Evolutionary conservation across 30 jellyfish, hydroid and myxozoan genomes (phyloP), one percentile per base, ranked within the genome.

Genomic region (Sanderia malayensis): DNA sequence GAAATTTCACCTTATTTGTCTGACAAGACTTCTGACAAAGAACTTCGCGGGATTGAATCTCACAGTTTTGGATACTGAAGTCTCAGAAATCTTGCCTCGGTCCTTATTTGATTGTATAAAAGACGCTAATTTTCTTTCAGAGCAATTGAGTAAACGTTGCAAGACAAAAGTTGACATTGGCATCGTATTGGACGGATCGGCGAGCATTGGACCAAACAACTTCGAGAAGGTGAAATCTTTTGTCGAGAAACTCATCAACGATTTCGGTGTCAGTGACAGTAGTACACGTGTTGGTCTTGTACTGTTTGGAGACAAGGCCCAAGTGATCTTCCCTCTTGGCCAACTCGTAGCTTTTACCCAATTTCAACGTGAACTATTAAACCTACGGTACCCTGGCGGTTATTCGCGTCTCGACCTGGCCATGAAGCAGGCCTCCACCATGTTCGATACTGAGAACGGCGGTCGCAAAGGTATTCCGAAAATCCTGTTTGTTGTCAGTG

Each of bases 151-250:
- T 26, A 68, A 82, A 20, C 52, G 62, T 33, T 63, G 85, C 74
- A 70, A 52, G 47, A 62, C 46, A 11, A 61, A 46, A 61, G 66
- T 76, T 15, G 90, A 84, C 59, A 45, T 84, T 44, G 90, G 86
- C 30, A 74, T 74, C 26, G 67, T 84, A 1, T 77, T 84, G 37
- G 95, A 84, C 61, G 89, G 89, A 7, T 84, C 95, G 8, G 75
- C 32, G 4, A 80, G 85, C 21, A 80, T 61, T 23, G 72, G 73
- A 57, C 29, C 34, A 20, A 58, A 80, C 29, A 41, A 53, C 30
- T 69, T 68, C 53, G 79, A 69, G 20, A 31, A 28, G 28, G 21
- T 33, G 29, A 70, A 80, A 68, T 24, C 21, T 26, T 70, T 70
- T 26, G 58, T 80, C 21, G 46, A 33, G 57, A 46, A 58, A 28